Evolutionary conservation across 2,888 invertebrate genomes (phyloP), one percentile per base, ranked within the genome.

Genomic region (Coronaproctus castanopsis): DNA sequence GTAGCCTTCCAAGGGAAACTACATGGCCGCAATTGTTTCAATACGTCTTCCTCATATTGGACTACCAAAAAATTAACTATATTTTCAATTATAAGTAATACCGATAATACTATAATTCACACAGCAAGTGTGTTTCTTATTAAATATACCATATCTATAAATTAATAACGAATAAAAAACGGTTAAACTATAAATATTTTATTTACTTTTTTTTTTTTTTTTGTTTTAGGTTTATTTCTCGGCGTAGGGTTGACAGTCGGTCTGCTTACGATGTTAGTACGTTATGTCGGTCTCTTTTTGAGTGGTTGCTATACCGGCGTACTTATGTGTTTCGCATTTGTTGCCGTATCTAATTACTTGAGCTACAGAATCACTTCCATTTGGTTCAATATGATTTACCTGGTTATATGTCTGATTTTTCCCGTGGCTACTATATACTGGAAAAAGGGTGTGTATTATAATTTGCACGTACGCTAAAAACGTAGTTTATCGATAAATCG

Each of bases 211-310:
- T n/a, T n/a, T n/a, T n/a, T n/a, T n/a, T n/a, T n/a, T n/a, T n/a
- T n/a, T n/a, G n/a, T 36, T 36, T 8, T 14, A 76, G 85, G 81
- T 61, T 82, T 85, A 55, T 80, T 85, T 1, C 70, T 85, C 21
- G 80, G 81, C 60, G 85, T 84, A 23, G 87, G 87, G 14, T 72
- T 86, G 21, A 74, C 87, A 52, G 83, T 85, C 67, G 87, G 87
- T 18, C 77, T 86, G 62, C 83, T 87, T 68, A 86, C 85, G 14
- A 84, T 85, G 82, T 75, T 87, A 67, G 84, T 87, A 61, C 85
- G 85, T 69, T 85, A 86, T 69, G 83, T 86, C 50, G 86, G 86
- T 3, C 78, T 87, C 60, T 87, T 87, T 72, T 81, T 86, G 78
- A 82, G 83, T 21, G 87, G 87, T 48, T 80, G 87, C 67, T 84